Evolutionary conservation across 2,888 invertebrate genomes (phyloP).

Genomic region (Dendrolimus houi): DNA sequence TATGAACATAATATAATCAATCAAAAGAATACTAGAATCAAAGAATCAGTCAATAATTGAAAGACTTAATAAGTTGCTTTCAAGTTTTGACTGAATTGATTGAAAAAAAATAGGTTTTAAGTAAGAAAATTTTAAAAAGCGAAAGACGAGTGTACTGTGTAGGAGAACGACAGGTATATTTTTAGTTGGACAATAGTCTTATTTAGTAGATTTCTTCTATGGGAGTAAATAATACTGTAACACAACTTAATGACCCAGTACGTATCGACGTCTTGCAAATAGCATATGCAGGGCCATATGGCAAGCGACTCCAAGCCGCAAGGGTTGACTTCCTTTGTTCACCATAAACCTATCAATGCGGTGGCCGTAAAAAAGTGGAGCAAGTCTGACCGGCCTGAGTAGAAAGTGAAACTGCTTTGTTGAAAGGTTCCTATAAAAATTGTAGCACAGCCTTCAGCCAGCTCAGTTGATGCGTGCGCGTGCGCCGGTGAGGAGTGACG

Average conservation of each 20-base stretch:
- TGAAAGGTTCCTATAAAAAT: constrained; percentile 64
- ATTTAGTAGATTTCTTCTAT: too few species aligned
- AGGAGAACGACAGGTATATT: too few species aligned
- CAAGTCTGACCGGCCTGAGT: constrained; percentile 50
- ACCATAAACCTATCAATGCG: constrained; percentile 39
- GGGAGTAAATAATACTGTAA: too few species aligned
- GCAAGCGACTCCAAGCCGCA: constrained; percentile 7
- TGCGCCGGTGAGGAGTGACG: constrained; percentile 35
- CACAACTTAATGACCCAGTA: background rate
- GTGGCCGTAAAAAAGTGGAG: constrained; percentile 58
- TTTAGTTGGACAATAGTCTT: too few species aligned
- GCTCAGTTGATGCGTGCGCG: constrained; percentile 57
- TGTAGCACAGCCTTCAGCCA: constrained; percentile 42
- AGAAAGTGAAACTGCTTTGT: constrained; percentile 69
- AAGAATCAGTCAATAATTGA: too few species aligned
- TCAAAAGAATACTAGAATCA: too few species aligned
- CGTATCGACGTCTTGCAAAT: constrained; percentile 1
- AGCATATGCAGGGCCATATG: background rate
- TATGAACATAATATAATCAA: too few species aligned
- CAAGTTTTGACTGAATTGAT: too few species aligned
- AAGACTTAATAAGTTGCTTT: too few species aligned
- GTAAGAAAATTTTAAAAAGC: too few species aligned
- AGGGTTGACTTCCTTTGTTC: constrained; percentile 39
- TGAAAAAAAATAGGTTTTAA: too few species aligned
- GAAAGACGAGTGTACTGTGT: too few species aligned